Conservation (phyloP, 2,888 invertebrate species). For the Coleophora flavipennella region DNA sequence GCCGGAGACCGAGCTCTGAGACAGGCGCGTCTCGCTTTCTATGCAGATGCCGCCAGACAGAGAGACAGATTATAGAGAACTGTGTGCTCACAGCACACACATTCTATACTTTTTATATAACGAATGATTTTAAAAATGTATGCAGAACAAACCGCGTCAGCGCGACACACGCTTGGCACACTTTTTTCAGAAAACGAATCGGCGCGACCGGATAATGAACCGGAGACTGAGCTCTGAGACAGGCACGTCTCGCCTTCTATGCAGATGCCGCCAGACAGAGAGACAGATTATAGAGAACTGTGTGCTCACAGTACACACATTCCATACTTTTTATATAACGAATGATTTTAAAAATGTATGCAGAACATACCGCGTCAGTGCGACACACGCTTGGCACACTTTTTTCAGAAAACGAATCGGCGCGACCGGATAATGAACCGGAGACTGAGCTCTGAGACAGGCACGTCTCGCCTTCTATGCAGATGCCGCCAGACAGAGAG, state of each 20-base stretch:
- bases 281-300: not conserved
- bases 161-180: constrained; percentile 7
- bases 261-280: not conserved
- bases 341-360: not conserved
- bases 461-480: constrained; percentile 5
- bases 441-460: constrained; percentile 5
- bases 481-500: not conserved
- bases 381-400: constrained; percentile 16
- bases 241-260: constrained; percentile 5
- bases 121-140: not conserved
- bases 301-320: too few species aligned
- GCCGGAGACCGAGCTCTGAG: constrained; percentile 2
- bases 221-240: constrained; percentile 4
- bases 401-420: constrained; percentile 54
- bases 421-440: constrained; percentile 41
- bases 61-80: not conserved
- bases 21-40: constrained; percentile 5
- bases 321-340: too few species aligned
- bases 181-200: constrained; percentile 55
- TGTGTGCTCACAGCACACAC: too few species aligned
- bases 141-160: constrained; percentile 2
- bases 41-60: constrained; percentile 1
- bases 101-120: too few species aligned
- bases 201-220: constrained; percentile 45
- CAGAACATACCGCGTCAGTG: not conserved